phyloP scores from a whole-genome alignment of 2,888 invertebrate species.

The Mystacides longicornis region DNA sequence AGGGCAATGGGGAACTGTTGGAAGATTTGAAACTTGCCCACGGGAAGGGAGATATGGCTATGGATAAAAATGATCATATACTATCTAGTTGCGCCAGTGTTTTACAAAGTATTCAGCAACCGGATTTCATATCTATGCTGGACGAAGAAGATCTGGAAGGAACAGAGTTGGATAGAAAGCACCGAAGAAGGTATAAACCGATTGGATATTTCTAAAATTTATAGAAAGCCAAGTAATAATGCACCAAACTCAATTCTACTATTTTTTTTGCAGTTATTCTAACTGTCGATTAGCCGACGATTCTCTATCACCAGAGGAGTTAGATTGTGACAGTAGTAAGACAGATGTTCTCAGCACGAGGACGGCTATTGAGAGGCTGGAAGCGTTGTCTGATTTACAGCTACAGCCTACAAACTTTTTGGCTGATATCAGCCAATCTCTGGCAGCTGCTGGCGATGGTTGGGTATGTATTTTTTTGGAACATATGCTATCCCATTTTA shows the following conservation, averaged over 20 bases:
- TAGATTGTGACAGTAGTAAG: not conserved
- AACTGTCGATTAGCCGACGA: constrained; percentile 5
- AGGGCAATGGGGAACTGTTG: not conserved
- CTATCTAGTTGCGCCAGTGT: constrained; percentile 16
- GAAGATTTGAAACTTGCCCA: constrained; percentile 1
- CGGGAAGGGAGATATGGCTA: constrained; percentile 3
- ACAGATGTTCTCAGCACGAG: constrained; percentile 24
- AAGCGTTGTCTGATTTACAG: constrained; percentile 44
- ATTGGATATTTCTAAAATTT: not conserved
- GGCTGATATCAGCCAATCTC: constrained; percentile 45
- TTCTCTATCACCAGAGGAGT: not conserved
- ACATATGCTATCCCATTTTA: no score
- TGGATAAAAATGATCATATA: constrained; percentile 15
- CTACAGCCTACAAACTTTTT: constrained; percentile 44
- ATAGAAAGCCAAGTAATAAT: not conserved
- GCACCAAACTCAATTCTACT: not conserved
- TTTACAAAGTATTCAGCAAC: constrained; percentile 31
- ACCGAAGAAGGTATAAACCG: constrained; percentile 8
- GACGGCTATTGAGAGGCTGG: constrained; percentile 47
- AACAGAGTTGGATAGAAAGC: constrained; percentile 10
- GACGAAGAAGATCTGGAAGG: constrained; percentile 35
- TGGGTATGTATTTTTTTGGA: constrained; percentile 35
- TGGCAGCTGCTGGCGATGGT: constrained; percentile 37
- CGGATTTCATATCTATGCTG: constrained; percentile 41
- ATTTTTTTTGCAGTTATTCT: constrained; percentile 8